A percentile compares a stretch with the other conserved stretches of the same genome.
phyloP scores from a whole-genome alignment of 2,888 invertebrate species.

The Papilio protenor region DNA sequence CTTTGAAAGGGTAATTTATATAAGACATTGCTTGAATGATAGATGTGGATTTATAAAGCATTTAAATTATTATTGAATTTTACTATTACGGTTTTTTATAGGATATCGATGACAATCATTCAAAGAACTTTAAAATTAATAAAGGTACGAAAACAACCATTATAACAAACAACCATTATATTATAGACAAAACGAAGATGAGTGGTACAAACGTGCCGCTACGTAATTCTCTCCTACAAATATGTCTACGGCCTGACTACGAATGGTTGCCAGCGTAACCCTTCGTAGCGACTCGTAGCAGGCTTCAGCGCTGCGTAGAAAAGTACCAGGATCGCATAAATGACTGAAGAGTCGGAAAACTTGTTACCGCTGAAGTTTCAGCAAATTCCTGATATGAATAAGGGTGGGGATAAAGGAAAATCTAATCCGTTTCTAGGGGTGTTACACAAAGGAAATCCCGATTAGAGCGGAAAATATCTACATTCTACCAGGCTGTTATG shows the following conservation, averaged over 20 bases:
- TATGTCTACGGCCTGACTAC: conserved; percentile 6
- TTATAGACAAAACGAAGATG: background rate
- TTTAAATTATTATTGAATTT: background rate
- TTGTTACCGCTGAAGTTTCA: conserved; percentile 46
- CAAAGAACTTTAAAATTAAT: background rate
- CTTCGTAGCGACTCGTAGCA: conserved; percentile 53
- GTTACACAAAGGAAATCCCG: conserved; percentile 72
- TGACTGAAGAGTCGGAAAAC: conserved; percentile 44
- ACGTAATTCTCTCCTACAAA: background rate
- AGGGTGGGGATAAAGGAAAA: conserved; percentile 63
- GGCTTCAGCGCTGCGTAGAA: conserved; percentile 60
- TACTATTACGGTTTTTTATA: background rate
- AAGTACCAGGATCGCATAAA: conserved; percentile 65
- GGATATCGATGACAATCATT: background rate
- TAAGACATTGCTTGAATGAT: background rate
- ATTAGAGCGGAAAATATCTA: conserved; percentile 84
- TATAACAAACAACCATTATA: background rate
- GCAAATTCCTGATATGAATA: conserved; percentile 45
- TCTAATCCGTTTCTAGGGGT: conserved; percentile 70
- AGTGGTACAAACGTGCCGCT: background rate
- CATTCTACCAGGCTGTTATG: conserved; percentile 73
- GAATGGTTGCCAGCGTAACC: conserved; percentile 29
- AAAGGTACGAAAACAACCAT: background rate
- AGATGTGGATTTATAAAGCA: background rate
- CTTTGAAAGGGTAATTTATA: conserved; percentile 10